phyloP scores from a whole-genome alignment of 2,888 invertebrate genomes.

The Venusia cambrica region DNA sequence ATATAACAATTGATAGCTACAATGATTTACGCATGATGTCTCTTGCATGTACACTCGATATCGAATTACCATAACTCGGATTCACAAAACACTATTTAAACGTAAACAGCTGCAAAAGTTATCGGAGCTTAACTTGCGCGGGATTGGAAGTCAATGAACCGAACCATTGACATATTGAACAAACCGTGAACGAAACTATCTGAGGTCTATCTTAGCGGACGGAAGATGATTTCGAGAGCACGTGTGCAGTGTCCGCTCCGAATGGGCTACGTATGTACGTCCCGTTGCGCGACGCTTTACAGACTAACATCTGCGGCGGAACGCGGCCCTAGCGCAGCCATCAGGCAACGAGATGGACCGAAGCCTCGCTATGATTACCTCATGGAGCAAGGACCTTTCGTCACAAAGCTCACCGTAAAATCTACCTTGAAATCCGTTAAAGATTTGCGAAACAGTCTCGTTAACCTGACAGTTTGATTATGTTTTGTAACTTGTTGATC shows the following conservation, averaged over 20 bases:
- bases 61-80: slow-evolving; percentile 15
- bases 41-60: background rate
- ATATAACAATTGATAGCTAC: slow-evolving; percentile 9
- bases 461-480: slow-evolving; percentile 28
- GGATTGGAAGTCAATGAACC: slow-evolving; percentile 41
- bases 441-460: slow-evolving; percentile 49
- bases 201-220: slow-evolving; percentile 26
- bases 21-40: slow-evolving; percentile 18
- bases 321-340: slow-evolving; percentile 35
- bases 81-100: slow-evolving; percentile 25
- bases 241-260: slow-evolving; percentile 36
- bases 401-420: slow-evolving; percentile 72
- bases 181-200: slow-evolving; percentile 32
- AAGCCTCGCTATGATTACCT: slow-evolving; percentile 69
- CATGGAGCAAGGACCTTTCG: slow-evolving; percentile 78
- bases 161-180: slow-evolving; percentile 36
- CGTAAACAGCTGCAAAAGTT: slow-evolving; percentile 30
- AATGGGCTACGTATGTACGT: slow-evolving; percentile 59
- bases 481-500: slow-evolving; percentile 29
- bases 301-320: slow-evolving; percentile 56
- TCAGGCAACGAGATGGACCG: slow-evolving; percentile 54
- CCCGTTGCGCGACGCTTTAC: slow-evolving; percentile 63
- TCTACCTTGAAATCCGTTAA: slow-evolving; percentile 66
- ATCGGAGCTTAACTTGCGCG: slow-evolving; percentile 27
- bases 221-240: slow-evolving; percentile 33